phyloP scores from a whole-genome alignment of 2,797 vertebrate species.

The Takifugu rubripes region DNA sequence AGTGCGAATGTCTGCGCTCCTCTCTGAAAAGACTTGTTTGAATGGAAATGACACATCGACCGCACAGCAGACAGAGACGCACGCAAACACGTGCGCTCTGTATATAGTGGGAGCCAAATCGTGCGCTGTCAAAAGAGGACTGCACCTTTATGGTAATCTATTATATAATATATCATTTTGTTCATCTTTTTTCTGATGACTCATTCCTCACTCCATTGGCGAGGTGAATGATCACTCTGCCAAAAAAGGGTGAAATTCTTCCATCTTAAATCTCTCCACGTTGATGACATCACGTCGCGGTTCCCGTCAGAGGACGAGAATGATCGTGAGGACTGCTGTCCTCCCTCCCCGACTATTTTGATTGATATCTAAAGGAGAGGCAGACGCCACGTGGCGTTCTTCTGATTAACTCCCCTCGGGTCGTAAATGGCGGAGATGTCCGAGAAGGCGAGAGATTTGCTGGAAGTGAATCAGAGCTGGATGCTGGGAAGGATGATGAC shows the following conservation, averaged over 20 bases:
- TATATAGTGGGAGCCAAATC: slow-evolving; percentile 7
- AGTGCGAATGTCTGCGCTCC: too few relatives aligned
- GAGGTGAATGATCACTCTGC: slow-evolving; percentile 55
- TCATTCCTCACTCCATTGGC: slow-evolving; percentile 46
- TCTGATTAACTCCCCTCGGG: slow-evolving; percentile 41
- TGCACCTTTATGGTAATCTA: slow-evolving; percentile 21
- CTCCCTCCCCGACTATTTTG: slow-evolving; percentile 15
- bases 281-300: slow-evolving; percentile 24
- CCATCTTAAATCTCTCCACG: slow-evolving; percentile 55
- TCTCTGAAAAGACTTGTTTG: slow-evolving; percentile 24
- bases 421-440: slow-evolving; percentile 41
- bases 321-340: slow-evolving; percentile 36
- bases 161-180: slow-evolving; percentile 21
- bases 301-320: slow-evolving; percentile 19
- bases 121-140: too few relatives aligned
- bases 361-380: slow-evolving; percentile 53
- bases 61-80: slow-evolving; percentile 1
- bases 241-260: slow-evolving; percentile 55
- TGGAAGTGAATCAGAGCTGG: slow-evolving; percentile 40
- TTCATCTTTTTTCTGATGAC: slow-evolving; percentile 4
- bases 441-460: slow-evolving; percentile 26
- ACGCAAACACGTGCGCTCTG: not conserved
- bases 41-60: slow-evolving; percentile 19
- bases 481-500: slow-evolving; percentile 34
- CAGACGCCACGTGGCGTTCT: slow-evolving; percentile 26